These are phyloP conservation scores for Erythrocebus patas DNA, from an alignment of 2,113 vertebrate species.

Conservation along the genomic window DNA sequence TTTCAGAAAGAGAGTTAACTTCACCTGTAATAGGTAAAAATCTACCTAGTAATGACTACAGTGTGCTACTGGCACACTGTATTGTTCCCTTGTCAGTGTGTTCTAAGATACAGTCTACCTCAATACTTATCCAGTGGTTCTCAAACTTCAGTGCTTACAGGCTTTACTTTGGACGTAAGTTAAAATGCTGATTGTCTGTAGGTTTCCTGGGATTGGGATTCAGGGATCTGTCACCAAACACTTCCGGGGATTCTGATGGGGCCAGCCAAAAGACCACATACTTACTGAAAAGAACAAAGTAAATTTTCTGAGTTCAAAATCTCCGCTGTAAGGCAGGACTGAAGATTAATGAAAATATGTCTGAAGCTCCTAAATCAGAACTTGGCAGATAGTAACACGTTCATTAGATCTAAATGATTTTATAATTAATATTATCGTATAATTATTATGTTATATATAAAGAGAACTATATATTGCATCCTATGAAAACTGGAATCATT, in stretches of 20 bases:
- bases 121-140: neutral
- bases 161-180: neutral
- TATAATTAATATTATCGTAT: neutral
- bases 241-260: neutral
- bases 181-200: neutral
- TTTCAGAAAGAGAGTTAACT: neutral
- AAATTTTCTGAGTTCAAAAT: conserved; percentile 11
- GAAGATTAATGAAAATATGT: neutral
- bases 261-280: neutral
- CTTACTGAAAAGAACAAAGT: neutral
- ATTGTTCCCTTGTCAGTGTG: neutral
- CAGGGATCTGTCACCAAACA: neutral
- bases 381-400: neutral
- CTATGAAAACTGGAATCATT: neutral
- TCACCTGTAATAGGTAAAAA: neutral
- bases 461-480: neutral
- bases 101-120: neutral
- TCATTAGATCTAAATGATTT: neutral
- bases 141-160: neutral
- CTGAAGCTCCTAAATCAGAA: conserved; percentile 15
- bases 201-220: neutral
- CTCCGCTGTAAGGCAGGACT: neutral
- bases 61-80: neutral
- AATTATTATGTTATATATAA: neutral
- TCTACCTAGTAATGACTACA: neutral